phyloP scores from a whole-genome alignment of 2,797 vertebrate genomes.

The Pangasius macronema region DNA sequence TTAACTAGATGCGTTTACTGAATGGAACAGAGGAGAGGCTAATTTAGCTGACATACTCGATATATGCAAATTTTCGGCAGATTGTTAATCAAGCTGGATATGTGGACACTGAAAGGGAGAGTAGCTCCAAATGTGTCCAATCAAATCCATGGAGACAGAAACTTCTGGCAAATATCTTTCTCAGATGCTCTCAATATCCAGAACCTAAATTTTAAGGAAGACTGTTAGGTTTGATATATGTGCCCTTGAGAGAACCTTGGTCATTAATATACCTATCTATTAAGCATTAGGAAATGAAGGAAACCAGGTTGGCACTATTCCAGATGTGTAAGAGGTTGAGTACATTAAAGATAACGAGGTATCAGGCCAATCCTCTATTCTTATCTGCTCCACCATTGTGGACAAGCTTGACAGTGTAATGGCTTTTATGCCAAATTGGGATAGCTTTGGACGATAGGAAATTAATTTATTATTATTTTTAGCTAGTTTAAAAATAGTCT shows the following conservation, averaged over 20 bases:
- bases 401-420: neutral
- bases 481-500: neutral
- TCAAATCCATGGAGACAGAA: conserved; percentile 34
- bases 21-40: conserved; percentile 70
- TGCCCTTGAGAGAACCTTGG: neutral
- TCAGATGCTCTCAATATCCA: neutral
- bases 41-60: conserved; percentile 73
- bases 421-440: neutral
- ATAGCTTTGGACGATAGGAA: neutral
- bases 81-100: conserved; percentile 74
- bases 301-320: neutral
- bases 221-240: neutral
- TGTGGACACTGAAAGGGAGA: conserved; percentile 55
- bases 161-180: conserved; percentile 27
- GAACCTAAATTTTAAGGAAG: neutral
- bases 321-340: neutral
- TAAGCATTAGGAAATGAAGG: conserved; percentile 40
- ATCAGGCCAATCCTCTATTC: neutral
- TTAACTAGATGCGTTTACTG: conserved; percentile 63
- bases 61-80: conserved; percentile 68
- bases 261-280: conserved; percentile 22
- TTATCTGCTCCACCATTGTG: neutral
- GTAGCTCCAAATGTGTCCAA: conserved; percentile 33
- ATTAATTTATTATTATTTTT: neutral
- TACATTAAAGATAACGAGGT: neutral